A percentile compares a stretch with the other conserved stretches of the same genome.
These are phyloP conservation scores for Carollia perspicillata DNA, from an alignment of 2,113 vertebrate genomes.

Conservation along the genomic window DNA sequence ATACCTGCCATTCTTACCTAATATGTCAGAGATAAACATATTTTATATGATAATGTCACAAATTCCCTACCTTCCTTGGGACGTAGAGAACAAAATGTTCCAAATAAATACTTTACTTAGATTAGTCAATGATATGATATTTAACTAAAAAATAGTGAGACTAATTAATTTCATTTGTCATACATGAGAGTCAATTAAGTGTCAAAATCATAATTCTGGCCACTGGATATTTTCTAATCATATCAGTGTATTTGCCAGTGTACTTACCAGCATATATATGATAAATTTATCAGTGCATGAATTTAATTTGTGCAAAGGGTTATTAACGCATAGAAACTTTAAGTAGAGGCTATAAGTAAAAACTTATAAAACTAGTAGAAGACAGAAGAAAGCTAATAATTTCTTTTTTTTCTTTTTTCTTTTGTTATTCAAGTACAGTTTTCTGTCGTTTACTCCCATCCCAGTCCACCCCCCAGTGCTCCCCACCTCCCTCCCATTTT, in stretches of 20 bases:
- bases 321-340: neutral
- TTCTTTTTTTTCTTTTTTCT: no score
- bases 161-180: neutral
- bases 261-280: neutral
- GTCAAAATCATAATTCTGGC: neutral
- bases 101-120: neutral
- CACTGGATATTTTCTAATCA: neutral
- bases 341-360: neutral
- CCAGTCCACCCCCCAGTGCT: no score
- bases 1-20: neutral
- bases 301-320: slow-evolving; percentile 27
- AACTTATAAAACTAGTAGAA: neutral
- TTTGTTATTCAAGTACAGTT: no score
- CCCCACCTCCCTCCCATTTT: no score
- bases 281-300: neutral
- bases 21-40: slow-evolving; percentile 15
- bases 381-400: neutral
- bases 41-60: neutral
- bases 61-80: neutral
- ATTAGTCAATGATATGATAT: neutral
- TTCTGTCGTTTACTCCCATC: no score
- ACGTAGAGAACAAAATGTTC: neutral
- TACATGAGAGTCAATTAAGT: neutral
- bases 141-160: neutral
- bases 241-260: neutral